phyloP scores from a whole-genome alignment of 1,140 invertebrate species.

The Drosophila tsacasi region DNA sequence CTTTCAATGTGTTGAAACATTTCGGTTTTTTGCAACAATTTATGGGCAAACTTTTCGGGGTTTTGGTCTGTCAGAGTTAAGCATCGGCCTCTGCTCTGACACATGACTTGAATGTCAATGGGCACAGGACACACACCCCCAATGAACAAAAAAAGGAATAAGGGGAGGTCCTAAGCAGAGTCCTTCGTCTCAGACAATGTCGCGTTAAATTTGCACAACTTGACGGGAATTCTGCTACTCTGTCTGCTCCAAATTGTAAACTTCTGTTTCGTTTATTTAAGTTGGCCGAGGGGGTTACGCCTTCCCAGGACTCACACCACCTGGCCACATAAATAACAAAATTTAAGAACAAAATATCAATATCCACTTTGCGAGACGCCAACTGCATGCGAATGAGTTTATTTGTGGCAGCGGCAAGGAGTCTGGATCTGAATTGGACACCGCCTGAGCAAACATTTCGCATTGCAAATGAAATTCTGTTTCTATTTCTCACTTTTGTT shows the following conservation, averaged over 20 bases:
- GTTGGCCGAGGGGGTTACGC: slow-evolving; percentile 27
- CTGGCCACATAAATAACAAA: slow-evolving; percentile 77
- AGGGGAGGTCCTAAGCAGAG: slow-evolving; percentile 24
- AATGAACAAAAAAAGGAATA: slow-evolving; percentile 7
- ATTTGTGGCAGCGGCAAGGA: slow-evolving; percentile 1
- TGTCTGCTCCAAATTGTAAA: slow-evolving; percentile 68
- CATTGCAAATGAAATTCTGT: slow-evolving; percentile 75
- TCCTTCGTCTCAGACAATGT: slow-evolving; percentile 60
- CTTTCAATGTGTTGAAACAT: slow-evolving; percentile 58
- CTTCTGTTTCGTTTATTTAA: slow-evolving; percentile 64
- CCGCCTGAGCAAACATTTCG: slow-evolving; percentile 65
- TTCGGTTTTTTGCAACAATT: slow-evolving; percentile 59
- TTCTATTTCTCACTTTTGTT: slow-evolving; percentile 77
- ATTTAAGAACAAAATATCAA: slow-evolving; percentile 84
- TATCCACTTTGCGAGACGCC: slow-evolving; percentile 76
- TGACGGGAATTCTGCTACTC: slow-evolving; percentile 51
- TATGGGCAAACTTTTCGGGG: slow-evolving; percentile 62
- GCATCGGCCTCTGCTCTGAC: slow-evolving; percentile 75
- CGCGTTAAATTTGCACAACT: slow-evolving; percentile 80
- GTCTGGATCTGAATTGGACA: slow-evolving; percentile 32
- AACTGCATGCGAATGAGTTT: slow-evolving; percentile 78
- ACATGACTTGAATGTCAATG: slow-evolving; percentile 81
- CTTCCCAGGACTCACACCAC: slow-evolving; percentile 7
- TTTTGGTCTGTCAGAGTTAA: slow-evolving; percentile 75
- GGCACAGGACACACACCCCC: slow-evolving; percentile 46